Conservation (phyloP, 2,113 vertebrate species). For the Proterorhinus semilunaris region DNA sequence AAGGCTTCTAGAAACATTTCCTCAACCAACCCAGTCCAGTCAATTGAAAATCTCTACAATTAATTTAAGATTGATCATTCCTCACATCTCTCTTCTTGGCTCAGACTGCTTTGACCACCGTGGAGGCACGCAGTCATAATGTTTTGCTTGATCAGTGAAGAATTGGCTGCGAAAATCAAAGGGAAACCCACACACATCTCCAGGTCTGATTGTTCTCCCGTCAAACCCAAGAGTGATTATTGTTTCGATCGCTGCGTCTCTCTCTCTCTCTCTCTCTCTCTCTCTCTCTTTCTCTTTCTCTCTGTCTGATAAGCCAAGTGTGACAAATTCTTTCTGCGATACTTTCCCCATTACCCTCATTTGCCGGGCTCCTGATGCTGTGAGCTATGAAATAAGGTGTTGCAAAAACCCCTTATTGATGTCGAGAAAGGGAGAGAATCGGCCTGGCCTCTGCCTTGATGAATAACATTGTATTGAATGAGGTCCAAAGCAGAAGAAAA, state of each 20-base stretch:
- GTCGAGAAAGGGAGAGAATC: slow-evolving; percentile 31
- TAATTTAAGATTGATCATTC: no score
- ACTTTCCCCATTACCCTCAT: slow-evolving; percentile 52
- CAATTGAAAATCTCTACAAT: no score
- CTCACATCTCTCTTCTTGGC: no score
- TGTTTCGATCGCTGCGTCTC: slow-evolving; percentile 43
- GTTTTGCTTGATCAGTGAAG: neutral
- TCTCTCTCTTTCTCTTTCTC: slow-evolving; percentile 20
- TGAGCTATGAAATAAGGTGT: slow-evolving; percentile 44
- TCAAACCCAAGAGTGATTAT: slow-evolving; percentile 48
- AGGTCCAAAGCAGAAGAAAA: slow-evolving; percentile 48
- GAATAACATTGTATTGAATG: slow-evolving; percentile 42
- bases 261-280: slow-evolving; percentile 16
- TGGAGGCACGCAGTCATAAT: neutral
- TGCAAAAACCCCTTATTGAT: slow-evolving; percentile 37
- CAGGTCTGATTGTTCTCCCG: slow-evolving; percentile 26
- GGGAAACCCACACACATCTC: slow-evolving; percentile 2
- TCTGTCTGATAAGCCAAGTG: slow-evolving; percentile 45
- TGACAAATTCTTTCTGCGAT: slow-evolving; percentile 49
- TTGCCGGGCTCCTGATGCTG: slow-evolving; percentile 22
- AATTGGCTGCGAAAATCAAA: neutral
- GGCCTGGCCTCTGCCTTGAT: slow-evolving; percentile 19
- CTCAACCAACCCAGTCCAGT: no score
- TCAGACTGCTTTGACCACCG: no score
- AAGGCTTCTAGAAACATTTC: no score